Percentiles rank a stretch among this genome's conserved stretches.
Conservation (phyloP, 2,113 vertebrate species). For the Raja brachyura region DNA sequence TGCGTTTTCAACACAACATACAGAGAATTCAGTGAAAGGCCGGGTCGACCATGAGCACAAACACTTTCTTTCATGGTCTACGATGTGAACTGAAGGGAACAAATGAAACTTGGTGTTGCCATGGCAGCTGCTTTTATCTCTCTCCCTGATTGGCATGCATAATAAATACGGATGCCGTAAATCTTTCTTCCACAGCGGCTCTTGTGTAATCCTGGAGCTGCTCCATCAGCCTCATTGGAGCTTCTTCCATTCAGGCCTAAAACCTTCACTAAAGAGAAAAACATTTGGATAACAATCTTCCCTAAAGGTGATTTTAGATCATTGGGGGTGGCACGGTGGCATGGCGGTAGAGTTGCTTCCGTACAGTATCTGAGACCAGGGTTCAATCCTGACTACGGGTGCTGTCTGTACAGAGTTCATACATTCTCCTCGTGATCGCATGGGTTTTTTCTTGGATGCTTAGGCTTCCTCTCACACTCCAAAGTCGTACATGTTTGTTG, state of each 20-base stretch:
- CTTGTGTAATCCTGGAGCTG: constrained; percentile 49
- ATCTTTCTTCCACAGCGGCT: constrained; percentile 50
- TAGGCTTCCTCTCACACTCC: too few relatives aligned
- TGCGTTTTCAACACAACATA: constrained; percentile 23
- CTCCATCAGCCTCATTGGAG: constrained; percentile 42
- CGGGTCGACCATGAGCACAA: constrained; percentile 43
- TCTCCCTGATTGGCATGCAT: constrained; percentile 44
- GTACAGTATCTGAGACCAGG: too few relatives aligned
- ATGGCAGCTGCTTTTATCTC: constrained; percentile 46
- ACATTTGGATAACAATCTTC: not conserved
- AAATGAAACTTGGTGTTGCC: constrained; percentile 48
- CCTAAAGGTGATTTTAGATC: not conserved
- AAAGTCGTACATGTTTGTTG: too few relatives aligned
- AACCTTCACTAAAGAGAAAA: not conserved
- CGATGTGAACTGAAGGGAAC: constrained; percentile 47
- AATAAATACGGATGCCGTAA: constrained; percentile 39
- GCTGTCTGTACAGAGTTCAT: too few relatives aligned
- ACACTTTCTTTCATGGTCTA: constrained; percentile 47
- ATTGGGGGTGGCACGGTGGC: too few relatives aligned
- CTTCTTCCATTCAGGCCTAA: not conserved
- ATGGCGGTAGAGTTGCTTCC: too few relatives aligned
- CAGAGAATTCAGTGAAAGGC: constrained; percentile 30
- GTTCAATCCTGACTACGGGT: too few relatives aligned
- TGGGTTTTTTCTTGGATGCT: too few relatives aligned
- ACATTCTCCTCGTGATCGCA: too few relatives aligned